Evolutionary conservation across 2,113 vertebrate species (phyloP).

Genomic region (Ophthalmotilapia sp.): DNA sequence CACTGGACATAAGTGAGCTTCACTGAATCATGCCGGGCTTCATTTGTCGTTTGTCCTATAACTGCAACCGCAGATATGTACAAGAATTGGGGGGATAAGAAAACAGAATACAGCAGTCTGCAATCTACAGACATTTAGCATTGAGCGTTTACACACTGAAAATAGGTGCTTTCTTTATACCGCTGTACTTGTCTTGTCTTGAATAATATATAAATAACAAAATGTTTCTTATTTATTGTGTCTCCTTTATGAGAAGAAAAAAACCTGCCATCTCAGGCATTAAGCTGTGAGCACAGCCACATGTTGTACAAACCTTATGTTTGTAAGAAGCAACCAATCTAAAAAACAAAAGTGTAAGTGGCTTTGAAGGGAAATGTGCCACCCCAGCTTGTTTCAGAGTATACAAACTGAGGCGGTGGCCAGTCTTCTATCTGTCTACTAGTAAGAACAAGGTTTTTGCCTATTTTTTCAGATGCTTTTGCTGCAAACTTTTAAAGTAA

Average conservation of each 20-base stretch:
- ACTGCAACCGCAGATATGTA: fast-evolving
- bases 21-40: background rate
- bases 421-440: background rate
- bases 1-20: background rate
- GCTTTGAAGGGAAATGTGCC: background rate
- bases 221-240: background rate
- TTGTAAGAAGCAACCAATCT: background rate
- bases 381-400: background rate
- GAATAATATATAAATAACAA: background rate
- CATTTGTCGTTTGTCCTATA: background rate
- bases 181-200: background rate
- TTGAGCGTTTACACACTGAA: background rate
- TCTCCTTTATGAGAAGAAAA: background rate
- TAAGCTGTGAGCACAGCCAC: background rate
- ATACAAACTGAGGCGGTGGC: background rate
- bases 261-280: background rate
- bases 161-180: background rate
- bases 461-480: background rate
- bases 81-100: background rate
- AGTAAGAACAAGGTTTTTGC: background rate
- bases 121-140: background rate
- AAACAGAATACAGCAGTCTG: background rate
- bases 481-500: background rate
- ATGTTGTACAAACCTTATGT: background rate
- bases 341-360: background rate